Base-by-base conservation (phyloP, 1,140 invertebrate genomes). In the Pomacea maculata region DNA sequence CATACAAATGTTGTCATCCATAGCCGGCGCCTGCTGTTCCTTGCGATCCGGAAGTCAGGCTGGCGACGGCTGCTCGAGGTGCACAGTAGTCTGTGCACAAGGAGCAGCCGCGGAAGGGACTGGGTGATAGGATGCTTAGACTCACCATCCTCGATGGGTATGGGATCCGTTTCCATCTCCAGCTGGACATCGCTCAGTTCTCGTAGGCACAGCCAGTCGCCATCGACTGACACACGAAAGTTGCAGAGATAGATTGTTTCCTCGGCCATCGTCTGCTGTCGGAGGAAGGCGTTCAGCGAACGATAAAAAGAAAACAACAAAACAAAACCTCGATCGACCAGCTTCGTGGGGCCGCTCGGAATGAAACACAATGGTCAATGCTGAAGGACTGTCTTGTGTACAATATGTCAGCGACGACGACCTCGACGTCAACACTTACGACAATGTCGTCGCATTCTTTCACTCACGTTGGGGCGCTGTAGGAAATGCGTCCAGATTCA, bases 181-280 rank as follows among this genome's bases (percentile, higher is more conserved):
- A 95, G 94, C 89, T 97, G 96, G 84, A 97, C 95, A 91, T 90
- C 89, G 65, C 97, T 95, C 68, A 99, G 92, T 91, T 98, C 97
- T 89, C 97, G 96, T 52, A 99, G 92, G 90, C 97, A 99, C n/a
- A 99, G 93, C 97, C 97, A 99, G 91, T 99, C 97, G 57, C 97
- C 97, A 88, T 99, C 97, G 15, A 99, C 97, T 45, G 97, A 98
- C 0, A 99, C 97, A 55, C 97, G 95, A 91, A 98, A 99, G 91
- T 98, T 98, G 92, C 97, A 98, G 89, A 99, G 91, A 92, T 99
- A 99, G 89, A 99, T 98, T 21, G 97, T 99, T 91, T 98, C 97
- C 92, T 97, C 96, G 61, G 96, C 96, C 92, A 92, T 92, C 74
- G 83, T 87, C 64, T 72, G 67, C 25, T 52, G 54, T 29, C 71